Conservation (phyloP, 2,888 invertebrate species). For the Andrena bucephala region DNA sequence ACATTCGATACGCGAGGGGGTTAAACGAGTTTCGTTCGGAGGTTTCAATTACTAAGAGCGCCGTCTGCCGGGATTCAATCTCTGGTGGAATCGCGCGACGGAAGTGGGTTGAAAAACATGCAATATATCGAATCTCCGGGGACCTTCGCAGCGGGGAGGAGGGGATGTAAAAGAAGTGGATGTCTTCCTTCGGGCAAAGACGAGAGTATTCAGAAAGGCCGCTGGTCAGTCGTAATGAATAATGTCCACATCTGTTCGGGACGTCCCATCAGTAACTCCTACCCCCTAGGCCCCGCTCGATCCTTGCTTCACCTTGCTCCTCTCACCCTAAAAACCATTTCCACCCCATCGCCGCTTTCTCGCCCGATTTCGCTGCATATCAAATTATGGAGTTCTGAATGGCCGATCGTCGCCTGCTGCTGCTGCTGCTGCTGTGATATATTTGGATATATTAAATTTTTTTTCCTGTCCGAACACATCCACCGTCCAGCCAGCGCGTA, state of each 20-base stretch:
- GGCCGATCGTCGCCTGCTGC: constrained; percentile 83
- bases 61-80: background rate
- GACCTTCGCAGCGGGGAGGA: background rate
- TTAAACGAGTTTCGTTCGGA: background rate
- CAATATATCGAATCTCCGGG: constrained; percentile 45
- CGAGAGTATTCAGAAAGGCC: constrained; percentile 65
- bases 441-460: constrained; percentile 85
- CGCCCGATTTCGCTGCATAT: constrained; percentile 83
- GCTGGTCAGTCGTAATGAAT: constrained; percentile 83
- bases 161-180: constrained; percentile 41
- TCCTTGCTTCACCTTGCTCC: constrained; percentile 67
- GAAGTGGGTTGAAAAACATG: constrained; percentile 30
- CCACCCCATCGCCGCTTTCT: constrained; percentile 79
- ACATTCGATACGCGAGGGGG: too few species aligned
- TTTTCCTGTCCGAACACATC: constrained; percentile 72
- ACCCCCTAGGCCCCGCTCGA: constrained; percentile 54
- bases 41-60: background rate
- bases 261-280: constrained; percentile 83
- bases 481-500: constrained; percentile 50
- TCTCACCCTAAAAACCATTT: constrained; percentile 78
- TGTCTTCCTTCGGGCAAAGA: constrained; percentile 62
- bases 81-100: background rate
- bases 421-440: constrained; percentile 83
- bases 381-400: constrained; percentile 84
- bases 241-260: constrained; percentile 83